Evolutionary conservation across 2,113 vertebrate genomes (phyloP), one percentile per base, ranked within the genome.

Genomic region (Pituophis catenifer): DNA sequence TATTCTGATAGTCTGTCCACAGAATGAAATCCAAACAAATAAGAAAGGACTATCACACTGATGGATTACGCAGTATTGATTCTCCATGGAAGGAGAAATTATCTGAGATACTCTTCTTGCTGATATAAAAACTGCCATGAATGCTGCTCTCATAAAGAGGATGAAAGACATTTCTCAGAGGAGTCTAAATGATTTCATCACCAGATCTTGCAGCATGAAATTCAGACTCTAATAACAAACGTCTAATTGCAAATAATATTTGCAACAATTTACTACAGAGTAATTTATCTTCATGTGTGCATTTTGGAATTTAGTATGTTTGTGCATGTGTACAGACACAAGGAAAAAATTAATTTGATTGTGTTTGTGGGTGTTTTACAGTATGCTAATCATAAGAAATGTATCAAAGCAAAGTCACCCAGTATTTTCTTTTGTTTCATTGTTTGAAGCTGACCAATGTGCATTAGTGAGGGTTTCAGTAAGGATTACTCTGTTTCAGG

Each of bases 61-160:
- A 97, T 97, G 97, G 97, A 97, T 97, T 97, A 96, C 94, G 93
- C 91, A 94, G 95, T 97, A 97, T 96, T 96, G 96, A 97, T 97
- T 96, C 95, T 97, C 95, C 95, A 96, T 96, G 96, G 97, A 97
- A 96, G 96, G 95, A 96, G 96, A 96, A 97, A 97, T 97, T 97
- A 97, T 96, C 95, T 95, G 92, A 97, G 96, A 96, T 91, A 95
- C 90, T 96, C 96, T 94, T 95, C 95, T 96, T 0, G 19, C 95
- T 96, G 94, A 97, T 97, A 95, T 91, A 93, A 97, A 97, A 97
- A 94, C 97, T 96, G 97, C 91, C n/a, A 96, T 95, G 96, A 97
- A 96, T 96, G 96, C 95, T 94, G 95, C 93, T 96, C 95, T 95
- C 96, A 96, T 97, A 97, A 97, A 96, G 95, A 96, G 96, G 95